Percentiles rank a stretch among this genome's conserved stretches.
phyloP scores from a whole-genome alignment of 2,888 invertebrate species.

The Ceriagrion tenellum region DNA sequence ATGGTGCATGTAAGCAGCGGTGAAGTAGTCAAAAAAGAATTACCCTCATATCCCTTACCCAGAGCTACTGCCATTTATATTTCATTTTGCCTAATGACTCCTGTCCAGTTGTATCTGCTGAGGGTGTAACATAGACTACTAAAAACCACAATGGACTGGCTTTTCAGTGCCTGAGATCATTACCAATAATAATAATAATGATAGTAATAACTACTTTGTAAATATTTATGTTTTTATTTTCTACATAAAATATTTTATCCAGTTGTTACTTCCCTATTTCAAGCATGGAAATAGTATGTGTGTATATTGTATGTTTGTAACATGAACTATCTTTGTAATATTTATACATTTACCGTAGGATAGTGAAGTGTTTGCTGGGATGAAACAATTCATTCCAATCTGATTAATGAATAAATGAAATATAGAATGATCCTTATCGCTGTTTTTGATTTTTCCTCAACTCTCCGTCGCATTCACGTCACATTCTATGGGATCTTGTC shows the following conservation, averaged over 20 bases:
- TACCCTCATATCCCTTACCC: slow-evolving; percentile 20
- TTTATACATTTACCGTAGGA: slow-evolving; percentile 72
- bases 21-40: slow-evolving; percentile 31
- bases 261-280: slow-evolving; percentile 69
- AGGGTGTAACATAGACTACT: slow-evolving; percentile 64
- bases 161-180: slow-evolving; percentile 68
- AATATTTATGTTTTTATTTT: slow-evolving; percentile 69
- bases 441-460: background rate
- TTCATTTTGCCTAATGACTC: slow-evolving; percentile 59
- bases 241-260: slow-evolving; percentile 69
- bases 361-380: slow-evolving; percentile 69
- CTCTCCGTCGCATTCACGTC: background rate
- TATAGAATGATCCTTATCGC: slow-evolving; percentile 54
- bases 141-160: slow-evolving; percentile 64
- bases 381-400: slow-evolving; percentile 60
- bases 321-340: slow-evolving; percentile 72
- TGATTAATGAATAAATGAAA: slow-evolving; percentile 68
- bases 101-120: slow-evolving; percentile 51
- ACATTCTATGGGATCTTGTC: no score
- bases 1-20: slow-evolving; percentile 61
- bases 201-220: slow-evolving; percentile 68
- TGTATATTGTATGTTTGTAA: slow-evolving; percentile 72
- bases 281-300: slow-evolving; percentile 70
- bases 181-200: slow-evolving; percentile 66
- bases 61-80: slow-evolving; percentile 58